Evolutionary conservation across 2,113 vertebrate species (phyloP), one percentile per base, ranked within the genome.

Genomic region (Larimichthys polyactis): DNA sequence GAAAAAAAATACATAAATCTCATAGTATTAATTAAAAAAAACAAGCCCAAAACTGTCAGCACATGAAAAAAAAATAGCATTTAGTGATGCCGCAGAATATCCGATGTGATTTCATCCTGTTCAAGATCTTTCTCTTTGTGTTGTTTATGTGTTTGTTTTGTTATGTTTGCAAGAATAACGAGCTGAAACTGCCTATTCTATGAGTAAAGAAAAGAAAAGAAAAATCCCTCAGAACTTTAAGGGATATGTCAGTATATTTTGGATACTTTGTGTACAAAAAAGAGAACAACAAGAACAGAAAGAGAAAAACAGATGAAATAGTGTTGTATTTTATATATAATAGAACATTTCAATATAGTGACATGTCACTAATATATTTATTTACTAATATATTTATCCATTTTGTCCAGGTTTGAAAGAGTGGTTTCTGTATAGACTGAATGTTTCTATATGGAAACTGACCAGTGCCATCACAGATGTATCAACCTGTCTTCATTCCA

Each of bases 381-480:
- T 99, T 99, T 99, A 96, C 97, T 99, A 99, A 99, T 99, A 99
- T 99, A 99, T 99, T 99, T 99, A 98, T 99, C 97, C 97, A 96
- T 87, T 92, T 94, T 95, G 94, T 93, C 91, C 91, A 88, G 60
- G 93, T 96, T 93, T 96, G 94, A 94, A 92, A 89, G 83, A 91
- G 84, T 94, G 85, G 94, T 88, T 90, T 94, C 92, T 93, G 95
- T 94, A 88, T 93, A 95, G 91, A 90, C 84, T 88, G 95, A 96
- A 90, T 96, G 90, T 93, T 92, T 93, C 88, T 90, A 92, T 91
- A 94, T 93, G 90, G 91, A 84, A 95, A 94, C 92, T 90, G 90
- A 93, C 70, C 40, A 85, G 90, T 91, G 91, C 93, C 92, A 96
- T 90, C 90, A 86, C 91, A 93, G 85, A 90, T 91, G 88, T 94